phyloP scores from a whole-genome alignment of 2,113 vertebrate species.

The Holacanthus passer region DNA sequence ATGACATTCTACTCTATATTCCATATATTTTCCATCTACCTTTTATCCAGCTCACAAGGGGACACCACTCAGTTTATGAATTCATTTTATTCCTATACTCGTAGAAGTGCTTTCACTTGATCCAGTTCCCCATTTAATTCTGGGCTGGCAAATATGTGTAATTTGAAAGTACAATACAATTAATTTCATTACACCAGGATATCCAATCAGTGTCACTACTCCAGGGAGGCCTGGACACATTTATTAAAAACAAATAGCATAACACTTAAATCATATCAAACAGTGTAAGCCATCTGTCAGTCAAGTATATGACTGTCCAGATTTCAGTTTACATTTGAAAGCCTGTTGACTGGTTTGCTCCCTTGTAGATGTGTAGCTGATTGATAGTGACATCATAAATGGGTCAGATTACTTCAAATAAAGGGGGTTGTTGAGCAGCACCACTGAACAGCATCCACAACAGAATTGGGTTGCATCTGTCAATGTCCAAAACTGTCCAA shows the following conservation, averaged over 20 bases:
- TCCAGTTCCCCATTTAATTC: background rate
- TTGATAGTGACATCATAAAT: background rate
- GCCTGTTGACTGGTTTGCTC: background rate
- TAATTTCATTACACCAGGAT: background rate
- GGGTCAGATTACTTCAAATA: background rate
- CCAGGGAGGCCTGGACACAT: background rate
- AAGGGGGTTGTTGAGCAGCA: background rate
- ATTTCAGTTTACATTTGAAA: background rate
- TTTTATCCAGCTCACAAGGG: background rate
- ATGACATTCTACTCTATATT: background rate
- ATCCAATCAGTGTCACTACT: background rate
- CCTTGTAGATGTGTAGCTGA: background rate
- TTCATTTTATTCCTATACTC: background rate
- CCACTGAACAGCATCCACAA: background rate
- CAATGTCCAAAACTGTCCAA: background rate
- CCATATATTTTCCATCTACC: constrained; percentile 1
- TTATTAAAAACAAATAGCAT: background rate
- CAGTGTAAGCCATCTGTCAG: background rate
- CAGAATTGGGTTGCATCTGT: background rate
- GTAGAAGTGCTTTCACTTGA: background rate
- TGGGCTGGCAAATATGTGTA: background rate
- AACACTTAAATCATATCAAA: background rate
- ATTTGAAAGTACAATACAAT: background rate
- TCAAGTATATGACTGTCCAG: background rate
- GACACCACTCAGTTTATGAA: background rate